phyloP scores from a whole-genome alignment of 2,797 vertebrate genomes.

The Merluccius polli region DNA sequence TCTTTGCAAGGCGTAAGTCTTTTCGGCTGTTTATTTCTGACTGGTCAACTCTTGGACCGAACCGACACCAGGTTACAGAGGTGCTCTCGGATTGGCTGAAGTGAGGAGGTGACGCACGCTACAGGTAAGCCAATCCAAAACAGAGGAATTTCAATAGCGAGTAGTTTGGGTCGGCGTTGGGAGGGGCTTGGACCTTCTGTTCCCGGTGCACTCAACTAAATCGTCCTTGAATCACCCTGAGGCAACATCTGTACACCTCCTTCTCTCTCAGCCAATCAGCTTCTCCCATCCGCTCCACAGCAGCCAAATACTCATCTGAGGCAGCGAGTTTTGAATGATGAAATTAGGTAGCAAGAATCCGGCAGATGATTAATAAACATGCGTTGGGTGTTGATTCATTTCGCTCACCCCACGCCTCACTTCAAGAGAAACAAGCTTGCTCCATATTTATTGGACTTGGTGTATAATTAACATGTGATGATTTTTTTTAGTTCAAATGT shows the following conservation, averaged over 20 bases:
- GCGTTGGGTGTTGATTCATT: neutral
- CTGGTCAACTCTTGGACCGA: no score
- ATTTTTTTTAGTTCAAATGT: neutral
- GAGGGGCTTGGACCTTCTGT: neutral
- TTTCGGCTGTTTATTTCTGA: neutral
- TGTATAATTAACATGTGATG: neutral
- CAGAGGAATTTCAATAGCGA: no score
- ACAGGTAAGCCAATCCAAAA: neutral
- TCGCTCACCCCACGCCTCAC: neutral
- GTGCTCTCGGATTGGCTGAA: neutral
- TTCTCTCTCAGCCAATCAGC: neutral
- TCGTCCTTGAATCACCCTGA: neutral
- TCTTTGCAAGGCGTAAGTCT: neutral
- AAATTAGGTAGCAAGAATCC: neutral
- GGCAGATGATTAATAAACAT: neutral
- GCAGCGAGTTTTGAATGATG: neutral
- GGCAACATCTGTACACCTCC: neutral
- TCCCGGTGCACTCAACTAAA: neutral
- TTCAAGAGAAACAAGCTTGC: neutral
- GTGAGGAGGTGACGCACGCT: no score
- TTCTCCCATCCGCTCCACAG: neutral
- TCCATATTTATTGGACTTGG: neutral
- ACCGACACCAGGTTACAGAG: neutral
- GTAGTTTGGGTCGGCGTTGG: neutral
- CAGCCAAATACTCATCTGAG: neutral